Conservation (phyloP, 2,113 vertebrate species). For the Riparia riparia region DNA sequence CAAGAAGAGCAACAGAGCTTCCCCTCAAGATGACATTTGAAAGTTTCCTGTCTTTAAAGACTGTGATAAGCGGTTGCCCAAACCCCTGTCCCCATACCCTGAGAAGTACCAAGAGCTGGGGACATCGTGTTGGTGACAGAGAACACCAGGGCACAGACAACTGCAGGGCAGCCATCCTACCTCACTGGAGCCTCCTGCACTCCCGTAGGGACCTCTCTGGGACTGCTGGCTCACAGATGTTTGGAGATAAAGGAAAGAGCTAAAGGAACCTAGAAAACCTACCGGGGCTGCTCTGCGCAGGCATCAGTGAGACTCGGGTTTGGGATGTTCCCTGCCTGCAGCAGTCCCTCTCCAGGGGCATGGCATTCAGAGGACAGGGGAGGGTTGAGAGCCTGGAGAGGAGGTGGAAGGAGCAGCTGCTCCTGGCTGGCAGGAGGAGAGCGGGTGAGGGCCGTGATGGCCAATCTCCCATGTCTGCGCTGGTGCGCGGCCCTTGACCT, state of each 20-base stretch:
- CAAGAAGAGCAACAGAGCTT: neutral
- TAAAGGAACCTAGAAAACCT: neutral
- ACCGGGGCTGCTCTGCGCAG: accelerated
- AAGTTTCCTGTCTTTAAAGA: neutral
- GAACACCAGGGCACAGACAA: neutral
- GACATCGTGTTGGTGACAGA: neutral
- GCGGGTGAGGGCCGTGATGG: neutral
- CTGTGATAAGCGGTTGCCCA: neutral
- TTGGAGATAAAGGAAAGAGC: neutral
- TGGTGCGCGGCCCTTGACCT: accelerated
- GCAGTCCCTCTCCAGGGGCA: neutral
- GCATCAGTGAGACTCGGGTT: accelerated
- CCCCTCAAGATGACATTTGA: neutral
- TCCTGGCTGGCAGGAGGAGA: neutral
- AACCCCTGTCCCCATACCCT: neutral
- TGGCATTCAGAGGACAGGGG: neutral
- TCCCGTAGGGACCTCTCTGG: neutral
- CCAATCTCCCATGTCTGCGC: accelerated
- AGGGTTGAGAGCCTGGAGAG: neutral
- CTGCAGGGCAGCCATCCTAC: neutral
- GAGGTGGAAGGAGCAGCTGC: neutral
- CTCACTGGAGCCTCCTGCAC: neutral
- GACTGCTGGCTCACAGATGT: neutral
- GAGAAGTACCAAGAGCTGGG: neutral
- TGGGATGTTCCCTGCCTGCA: neutral